Conservation (phyloP, 2,797 vertebrate genomes). For the Xiphorhynchus erythropygius region DNA sequence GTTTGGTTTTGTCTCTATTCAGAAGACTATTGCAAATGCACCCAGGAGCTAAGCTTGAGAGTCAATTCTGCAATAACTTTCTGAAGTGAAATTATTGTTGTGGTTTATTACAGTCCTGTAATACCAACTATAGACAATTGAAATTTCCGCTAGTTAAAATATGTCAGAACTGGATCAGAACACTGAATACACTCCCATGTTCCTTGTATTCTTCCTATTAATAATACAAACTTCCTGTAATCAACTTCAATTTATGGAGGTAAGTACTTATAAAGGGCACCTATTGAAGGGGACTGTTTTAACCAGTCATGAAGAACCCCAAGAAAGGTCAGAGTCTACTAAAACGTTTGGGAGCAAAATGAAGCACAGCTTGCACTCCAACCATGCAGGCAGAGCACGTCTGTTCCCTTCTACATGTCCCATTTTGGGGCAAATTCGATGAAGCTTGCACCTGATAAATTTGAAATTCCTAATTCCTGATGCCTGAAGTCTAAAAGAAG, state of each 20-base stretch:
- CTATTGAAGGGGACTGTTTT: background rate
- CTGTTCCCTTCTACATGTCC: fast-evolving
- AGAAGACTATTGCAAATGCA: background rate
- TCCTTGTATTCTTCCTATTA: background rate
- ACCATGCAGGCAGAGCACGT: fast-evolving
- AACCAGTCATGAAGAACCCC: background rate
- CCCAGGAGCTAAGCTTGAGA: background rate
- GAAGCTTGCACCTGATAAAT: background rate
- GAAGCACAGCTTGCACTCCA: background rate
- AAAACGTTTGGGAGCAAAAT: background rate
- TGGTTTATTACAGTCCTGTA: background rate
- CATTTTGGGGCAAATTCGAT: fast-evolving
- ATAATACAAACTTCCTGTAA: background rate
- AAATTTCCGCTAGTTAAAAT: background rate
- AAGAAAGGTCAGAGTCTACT: background rate
- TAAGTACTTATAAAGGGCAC: background rate
- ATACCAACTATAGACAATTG: background rate
- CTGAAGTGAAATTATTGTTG: background rate
- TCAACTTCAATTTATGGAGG: background rate
- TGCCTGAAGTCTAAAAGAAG: background rate
- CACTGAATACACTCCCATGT: fast-evolving
- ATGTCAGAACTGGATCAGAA: background rate
- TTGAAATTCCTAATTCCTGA: background rate
- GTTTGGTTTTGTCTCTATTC: background rate
- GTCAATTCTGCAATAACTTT: background rate